A percentile compares a stretch with the other conserved stretches of the same genome.
phyloP scores from a whole-genome alignment of 1,140 invertebrate species.

The Drosophila bifasciata region DNA sequence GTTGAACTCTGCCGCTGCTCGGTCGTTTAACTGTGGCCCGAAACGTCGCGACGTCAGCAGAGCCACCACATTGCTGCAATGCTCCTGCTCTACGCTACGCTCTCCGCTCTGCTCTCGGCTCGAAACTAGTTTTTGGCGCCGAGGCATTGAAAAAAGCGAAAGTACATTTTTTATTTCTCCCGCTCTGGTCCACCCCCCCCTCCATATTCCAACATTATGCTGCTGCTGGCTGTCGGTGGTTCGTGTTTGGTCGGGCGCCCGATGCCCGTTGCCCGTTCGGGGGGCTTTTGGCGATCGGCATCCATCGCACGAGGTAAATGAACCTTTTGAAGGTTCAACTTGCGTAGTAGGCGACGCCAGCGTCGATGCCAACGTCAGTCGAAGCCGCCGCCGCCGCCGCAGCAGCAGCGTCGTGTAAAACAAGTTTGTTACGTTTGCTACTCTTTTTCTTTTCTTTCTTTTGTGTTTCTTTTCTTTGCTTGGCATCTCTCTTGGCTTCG shows the following conservation, averaged over 20 bases:
- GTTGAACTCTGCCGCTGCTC: slow-evolving; percentile 68
- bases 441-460: slow-evolving; percentile 13
- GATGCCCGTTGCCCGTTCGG: slow-evolving; percentile 32
- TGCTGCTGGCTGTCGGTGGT: slow-evolving; percentile 1
- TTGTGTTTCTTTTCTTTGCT: slow-evolving; percentile 16
- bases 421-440: slow-evolving; percentile 76
- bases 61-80: slow-evolving; percentile 41
- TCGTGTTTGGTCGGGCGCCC: slow-evolving; percentile 24
- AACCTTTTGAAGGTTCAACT: slow-evolving; percentile 84
- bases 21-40: slow-evolving; percentile 65
- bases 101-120: slow-evolving; percentile 33
- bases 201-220: background rate
- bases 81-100: slow-evolving; percentile 42
- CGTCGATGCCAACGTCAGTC: slow-evolving; percentile 16
- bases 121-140: slow-evolving; percentile 78
- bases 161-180: slow-evolving; percentile 77
- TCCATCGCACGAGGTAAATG: slow-evolving; percentile 72
- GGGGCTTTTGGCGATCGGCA: slow-evolving; percentile 13
- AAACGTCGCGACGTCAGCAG: slow-evolving; percentile 31
- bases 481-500: slow-evolving; percentile 24
- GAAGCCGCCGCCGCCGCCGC: background rate
- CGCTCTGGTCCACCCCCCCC: slow-evolving; percentile 13
- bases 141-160: slow-evolving; percentile 84
- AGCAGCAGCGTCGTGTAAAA: slow-evolving; percentile 55
- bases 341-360: slow-evolving; percentile 69